These are phyloP conservation scores for Tachysurus vachellii DNA, from an alignment of 2,113 vertebrate species.

Conservation along the genomic window DNA sequence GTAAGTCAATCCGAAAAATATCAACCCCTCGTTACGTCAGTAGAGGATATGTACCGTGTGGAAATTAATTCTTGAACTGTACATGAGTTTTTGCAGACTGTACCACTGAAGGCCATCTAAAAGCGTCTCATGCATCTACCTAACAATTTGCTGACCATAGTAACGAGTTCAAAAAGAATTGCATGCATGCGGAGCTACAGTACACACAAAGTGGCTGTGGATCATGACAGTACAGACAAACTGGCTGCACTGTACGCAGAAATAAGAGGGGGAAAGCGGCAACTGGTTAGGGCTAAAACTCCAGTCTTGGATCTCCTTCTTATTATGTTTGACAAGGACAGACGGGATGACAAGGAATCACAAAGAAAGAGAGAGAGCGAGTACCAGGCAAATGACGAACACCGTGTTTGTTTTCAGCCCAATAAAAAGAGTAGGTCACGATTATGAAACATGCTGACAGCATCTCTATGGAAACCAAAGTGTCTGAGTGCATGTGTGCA, in stretches of 20 bases:
- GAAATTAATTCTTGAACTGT: background rate
- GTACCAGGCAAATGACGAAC: background rate
- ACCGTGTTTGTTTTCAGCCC: background rate
- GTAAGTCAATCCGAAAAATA: background rate
- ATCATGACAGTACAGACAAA: too few relatives aligned
- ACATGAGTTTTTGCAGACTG: background rate
- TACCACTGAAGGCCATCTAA: background rate
- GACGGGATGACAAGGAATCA: background rate
- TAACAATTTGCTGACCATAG: background rate
- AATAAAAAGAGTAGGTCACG: constrained; percentile 10
- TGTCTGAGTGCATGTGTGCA: background rate
- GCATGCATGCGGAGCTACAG: background rate
- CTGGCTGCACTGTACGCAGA: background rate
- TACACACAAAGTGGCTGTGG: too few relatives aligned
- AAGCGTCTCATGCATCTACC: background rate
- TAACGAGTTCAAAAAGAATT: background rate
- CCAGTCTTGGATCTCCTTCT: too few relatives aligned
- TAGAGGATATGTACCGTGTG: background rate
- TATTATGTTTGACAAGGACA: background rate
- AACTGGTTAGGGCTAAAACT: background rate
- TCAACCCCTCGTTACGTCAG: background rate
- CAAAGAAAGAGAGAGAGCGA: background rate
- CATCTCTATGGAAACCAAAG: constrained; percentile 22
- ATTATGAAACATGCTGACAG: constrained; percentile 11
- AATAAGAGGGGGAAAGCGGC: background rate